Conservation (phyloP, 1,140 invertebrate species). For the Hydropsyche tenuis region DNA sequence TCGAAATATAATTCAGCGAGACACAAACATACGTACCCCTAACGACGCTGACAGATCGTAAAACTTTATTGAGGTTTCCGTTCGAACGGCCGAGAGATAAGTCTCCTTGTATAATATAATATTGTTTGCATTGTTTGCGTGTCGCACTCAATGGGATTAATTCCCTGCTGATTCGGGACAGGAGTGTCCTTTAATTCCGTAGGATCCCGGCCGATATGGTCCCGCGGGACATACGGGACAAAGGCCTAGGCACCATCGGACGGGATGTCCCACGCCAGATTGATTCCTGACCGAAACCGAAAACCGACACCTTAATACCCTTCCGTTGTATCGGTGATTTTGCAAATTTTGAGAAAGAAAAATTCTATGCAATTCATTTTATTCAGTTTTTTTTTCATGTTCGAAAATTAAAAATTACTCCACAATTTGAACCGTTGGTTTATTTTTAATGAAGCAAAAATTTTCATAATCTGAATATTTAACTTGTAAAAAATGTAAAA, state of each 20-base stretch:
- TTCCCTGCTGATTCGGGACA: conserved; percentile 10
- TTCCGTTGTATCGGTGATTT: background rate
- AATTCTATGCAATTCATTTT: no score
- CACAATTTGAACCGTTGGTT: no score
- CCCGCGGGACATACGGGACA: conserved; percentile 5
- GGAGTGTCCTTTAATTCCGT: conserved; percentile 7
- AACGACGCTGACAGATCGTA: background rate
- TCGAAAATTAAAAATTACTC: no score
- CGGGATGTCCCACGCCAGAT: background rate
- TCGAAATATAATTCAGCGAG: background rate
- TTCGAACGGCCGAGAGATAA: background rate
- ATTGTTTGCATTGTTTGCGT: conserved; percentile 20
- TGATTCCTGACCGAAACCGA: background rate
- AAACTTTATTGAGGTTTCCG: conserved; percentile 20
- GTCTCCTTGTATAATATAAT: no score
- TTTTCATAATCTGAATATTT: no score
- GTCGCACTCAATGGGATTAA: conserved; percentile 29
- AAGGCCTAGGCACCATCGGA: background rate
- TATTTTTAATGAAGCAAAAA: no score
- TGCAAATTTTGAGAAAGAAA: background rate
- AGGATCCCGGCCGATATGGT: background rate
- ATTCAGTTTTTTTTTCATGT: no score
- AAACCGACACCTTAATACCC: conserved; percentile 4
- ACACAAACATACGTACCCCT: no score
- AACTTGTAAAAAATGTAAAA: no score